phyloP scores from a whole-genome alignment of 1,140 invertebrate genomes.

The Drosophila grimshawi region DNA sequence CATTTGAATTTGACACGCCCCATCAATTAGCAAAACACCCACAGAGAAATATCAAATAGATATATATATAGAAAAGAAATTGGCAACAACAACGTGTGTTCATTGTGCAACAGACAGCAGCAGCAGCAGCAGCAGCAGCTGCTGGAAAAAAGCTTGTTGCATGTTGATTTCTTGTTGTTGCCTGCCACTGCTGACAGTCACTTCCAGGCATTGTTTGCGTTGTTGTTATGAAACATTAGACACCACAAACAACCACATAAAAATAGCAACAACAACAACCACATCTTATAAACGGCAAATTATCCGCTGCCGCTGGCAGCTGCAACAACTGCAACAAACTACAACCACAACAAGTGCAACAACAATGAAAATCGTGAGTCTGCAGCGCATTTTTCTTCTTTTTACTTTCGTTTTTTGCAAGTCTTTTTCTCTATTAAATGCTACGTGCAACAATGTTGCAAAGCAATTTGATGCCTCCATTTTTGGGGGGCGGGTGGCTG shows the following conservation, averaged over 20 bases:
- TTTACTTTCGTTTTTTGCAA: slow-evolving; percentile 39
- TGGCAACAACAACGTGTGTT: slow-evolving; percentile 8
- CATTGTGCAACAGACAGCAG: slow-evolving; percentile 36
- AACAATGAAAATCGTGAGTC: slow-evolving; percentile 60
- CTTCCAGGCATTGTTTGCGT: slow-evolving; percentile 75
- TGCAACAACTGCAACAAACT: slow-evolving; percentile 3
- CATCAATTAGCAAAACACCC: slow-evolving; percentile 16
- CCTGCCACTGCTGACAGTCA: slow-evolving; percentile 57
- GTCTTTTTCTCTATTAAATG: slow-evolving; percentile 30
- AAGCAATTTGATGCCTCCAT: slow-evolving; percentile 36
- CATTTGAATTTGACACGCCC: slow-evolving; percentile 6
- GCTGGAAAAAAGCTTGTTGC: slow-evolving; percentile 27
- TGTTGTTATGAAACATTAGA: slow-evolving; percentile 78
- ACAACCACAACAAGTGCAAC: background rate
- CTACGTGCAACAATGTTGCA: slow-evolving; percentile 30
- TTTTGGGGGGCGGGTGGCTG: slow-evolving; percentile 12
- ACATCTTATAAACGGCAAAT: slow-evolving; percentile 45
- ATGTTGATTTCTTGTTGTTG: slow-evolving; percentile 41
- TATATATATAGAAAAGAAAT: slow-evolving; percentile 2
- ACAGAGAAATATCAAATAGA: background rate
- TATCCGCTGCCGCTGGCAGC: slow-evolving; percentile 35
- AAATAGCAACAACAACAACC: slow-evolving; percentile 15
- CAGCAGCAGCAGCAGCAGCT: slow-evolving; percentile 16
- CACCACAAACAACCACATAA: slow-evolving; percentile 23
- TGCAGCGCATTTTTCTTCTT: slow-evolving; percentile 22